Evolutionary conservation across 1,140 invertebrate genomes (phyloP).

Genomic region (Brachionus angularis): DNA sequence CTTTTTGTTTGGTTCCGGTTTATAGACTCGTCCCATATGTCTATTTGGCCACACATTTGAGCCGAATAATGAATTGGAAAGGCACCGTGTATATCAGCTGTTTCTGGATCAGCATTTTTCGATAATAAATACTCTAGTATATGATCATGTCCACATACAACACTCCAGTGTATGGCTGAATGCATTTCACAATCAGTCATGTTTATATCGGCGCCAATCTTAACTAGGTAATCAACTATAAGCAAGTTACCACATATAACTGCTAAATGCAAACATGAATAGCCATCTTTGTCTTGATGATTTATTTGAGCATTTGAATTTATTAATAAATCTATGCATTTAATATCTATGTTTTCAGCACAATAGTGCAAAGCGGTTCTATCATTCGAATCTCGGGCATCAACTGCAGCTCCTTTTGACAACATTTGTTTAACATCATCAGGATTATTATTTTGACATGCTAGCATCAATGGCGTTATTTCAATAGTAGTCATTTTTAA

Average conservation of each 20-base stretch:
- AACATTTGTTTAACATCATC: conserved; percentile 50
- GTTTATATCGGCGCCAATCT: conserved; percentile 71
- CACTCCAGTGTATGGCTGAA: conserved; percentile 92
- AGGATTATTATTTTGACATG: conserved; percentile 70
- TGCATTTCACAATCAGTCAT: conserved; percentile 85
- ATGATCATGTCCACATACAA: conserved; percentile 63
- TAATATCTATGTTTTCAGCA: conserved; percentile 64
- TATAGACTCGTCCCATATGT: conserved; percentile 45
- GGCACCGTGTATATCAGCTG: conserved; percentile 85
- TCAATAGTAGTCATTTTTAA: conserved; percentile 51
- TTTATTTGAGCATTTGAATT: conserved; percentile 61
- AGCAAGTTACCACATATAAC: conserved; percentile 56
- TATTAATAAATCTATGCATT: conserved; percentile 64
- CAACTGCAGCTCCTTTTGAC: conserved; percentile 48
- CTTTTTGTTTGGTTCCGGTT: conserved; percentile 2
- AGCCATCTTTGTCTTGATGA: conserved; percentile 76
- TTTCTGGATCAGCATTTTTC: conserved; percentile 74
- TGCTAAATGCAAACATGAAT: conserved; percentile 79
- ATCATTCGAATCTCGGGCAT: conserved; percentile 71
- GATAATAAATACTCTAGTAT: conserved; percentile 73
- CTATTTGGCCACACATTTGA: conserved; percentile 72
- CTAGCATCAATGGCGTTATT: conserved; percentile 78
- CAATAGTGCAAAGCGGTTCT: conserved; percentile 89
- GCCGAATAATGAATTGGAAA: conserved; percentile 93
- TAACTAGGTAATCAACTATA: conserved; percentile 53